These are phyloP conservation scores for Thalassarche chlororhynchos DNA, from an alignment of 2,113 vertebrate species.

Conservation along the genomic window DNA sequence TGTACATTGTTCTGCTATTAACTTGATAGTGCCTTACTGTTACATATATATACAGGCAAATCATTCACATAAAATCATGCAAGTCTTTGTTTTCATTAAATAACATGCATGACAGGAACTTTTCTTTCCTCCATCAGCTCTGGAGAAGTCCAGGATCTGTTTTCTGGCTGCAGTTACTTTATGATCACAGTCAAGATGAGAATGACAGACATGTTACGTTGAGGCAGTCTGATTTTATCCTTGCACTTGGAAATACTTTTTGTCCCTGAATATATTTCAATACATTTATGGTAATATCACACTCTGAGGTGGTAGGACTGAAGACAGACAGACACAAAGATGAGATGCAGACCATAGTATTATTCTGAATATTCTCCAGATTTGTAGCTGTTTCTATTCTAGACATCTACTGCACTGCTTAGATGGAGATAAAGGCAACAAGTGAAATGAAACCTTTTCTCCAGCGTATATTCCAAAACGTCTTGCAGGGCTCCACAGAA, in stretches of 20 bases:
- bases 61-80: background rate
- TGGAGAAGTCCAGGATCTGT: background rate
- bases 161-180: background rate
- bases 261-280: background rate
- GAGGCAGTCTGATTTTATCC: background rate
- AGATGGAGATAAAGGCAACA: background rate
- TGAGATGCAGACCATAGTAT: background rate
- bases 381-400: background rate
- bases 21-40: background rate
- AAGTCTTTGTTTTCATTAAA: background rate
- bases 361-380: background rate
- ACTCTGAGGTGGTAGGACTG: background rate
- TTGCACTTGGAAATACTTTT: background rate
- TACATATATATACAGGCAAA: background rate
- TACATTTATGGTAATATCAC: background rate
- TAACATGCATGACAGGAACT: background rate
- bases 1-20: background rate
- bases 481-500: background rate
- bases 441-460: background rate
- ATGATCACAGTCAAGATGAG: background rate
- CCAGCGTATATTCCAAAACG: background rate
- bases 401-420: background rate
- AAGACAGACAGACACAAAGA: background rate
- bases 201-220: background rate
- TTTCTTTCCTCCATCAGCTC: background rate